phyloP scores from a whole-genome alignment of 2,113 vertebrate species.

The Scophthalmus maximus region DNA sequence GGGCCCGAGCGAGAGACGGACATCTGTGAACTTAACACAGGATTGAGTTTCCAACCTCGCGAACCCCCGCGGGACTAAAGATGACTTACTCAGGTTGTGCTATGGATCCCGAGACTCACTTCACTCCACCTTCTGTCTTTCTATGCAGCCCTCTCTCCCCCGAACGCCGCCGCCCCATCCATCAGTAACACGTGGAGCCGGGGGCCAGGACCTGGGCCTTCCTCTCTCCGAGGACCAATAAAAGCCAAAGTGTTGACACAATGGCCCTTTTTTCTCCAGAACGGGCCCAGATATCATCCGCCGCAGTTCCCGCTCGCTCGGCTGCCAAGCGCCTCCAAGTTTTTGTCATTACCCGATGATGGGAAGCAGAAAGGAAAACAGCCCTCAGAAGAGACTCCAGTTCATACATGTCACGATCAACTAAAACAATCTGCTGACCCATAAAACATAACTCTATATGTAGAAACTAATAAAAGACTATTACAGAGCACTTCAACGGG shows the following conservation, averaged over 20 bases:
- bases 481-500: constrained; percentile 50
- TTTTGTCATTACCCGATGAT: constrained; percentile 73
- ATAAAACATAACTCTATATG: constrained; percentile 60
- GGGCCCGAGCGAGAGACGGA: constrained; percentile 39
- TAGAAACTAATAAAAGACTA: constrained; percentile 61
- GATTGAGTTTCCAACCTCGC: constrained; percentile 59
- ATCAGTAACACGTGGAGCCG: constrained; percentile 69
- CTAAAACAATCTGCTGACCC: constrained; percentile 47
- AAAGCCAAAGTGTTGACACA: constrained; percentile 78
- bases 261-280: constrained; percentile 74
- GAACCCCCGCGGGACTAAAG: constrained; percentile 48
- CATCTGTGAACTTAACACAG: constrained; percentile 51
- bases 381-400: constrained; percentile 1
- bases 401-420: constrained; percentile 16
- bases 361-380: constrained; percentile 63
- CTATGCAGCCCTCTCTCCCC: constrained; percentile 51
- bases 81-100: constrained; percentile 62
- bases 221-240: constrained; percentile 75
- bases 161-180: constrained; percentile 68
- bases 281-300: constrained; percentile 58
- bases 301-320: constrained; percentile 46
- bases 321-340: constrained; percentile 55
- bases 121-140: constrained; percentile 49
- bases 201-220: constrained; percentile 66
- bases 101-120: constrained; percentile 64